Evolutionary conservation across 1,140 invertebrate genomes (phyloP).

Genomic region (Pararge aegeria): DNA sequence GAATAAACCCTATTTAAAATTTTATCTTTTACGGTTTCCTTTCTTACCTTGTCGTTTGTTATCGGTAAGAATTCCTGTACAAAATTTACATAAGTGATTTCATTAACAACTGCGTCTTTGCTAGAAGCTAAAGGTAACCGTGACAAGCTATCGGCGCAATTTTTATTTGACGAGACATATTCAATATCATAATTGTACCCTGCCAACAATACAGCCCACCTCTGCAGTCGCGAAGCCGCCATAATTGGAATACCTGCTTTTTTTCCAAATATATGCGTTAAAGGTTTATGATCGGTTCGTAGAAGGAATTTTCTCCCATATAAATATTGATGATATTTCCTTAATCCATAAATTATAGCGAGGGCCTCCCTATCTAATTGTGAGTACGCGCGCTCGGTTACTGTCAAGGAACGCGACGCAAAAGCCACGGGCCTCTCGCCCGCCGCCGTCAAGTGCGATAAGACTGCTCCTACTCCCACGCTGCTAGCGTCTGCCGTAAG

Average conservation of each 20-base stretch:
- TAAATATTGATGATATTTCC: neutral
- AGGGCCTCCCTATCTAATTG: too few species aligned
- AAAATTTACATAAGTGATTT: constrained; percentile 34
- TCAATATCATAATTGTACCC: constrained; percentile 25
- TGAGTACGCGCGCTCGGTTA: too few species aligned
- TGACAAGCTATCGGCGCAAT: constrained; percentile 20
- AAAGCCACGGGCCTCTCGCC: constrained; percentile 1
- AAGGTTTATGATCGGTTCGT: constrained; percentile 43
- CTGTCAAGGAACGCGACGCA: neutral
- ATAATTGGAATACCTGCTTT: constrained; percentile 23
- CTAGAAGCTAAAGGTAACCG: neutral
- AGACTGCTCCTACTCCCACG: neutral
- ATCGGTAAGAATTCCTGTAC: constrained; percentile 32
- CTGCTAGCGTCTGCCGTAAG: neutral
- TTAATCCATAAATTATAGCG: too few species aligned
- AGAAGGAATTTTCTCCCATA: too few species aligned
- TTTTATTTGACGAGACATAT: neutral
- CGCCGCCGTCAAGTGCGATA: neutral
- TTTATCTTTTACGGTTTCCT: constrained; percentile 10
- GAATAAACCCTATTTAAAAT: constrained; percentile 5
- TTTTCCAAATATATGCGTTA: constrained; percentile 56
- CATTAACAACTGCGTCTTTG: constrained; percentile 12
- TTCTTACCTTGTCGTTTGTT: constrained; percentile 7
- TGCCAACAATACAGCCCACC: constrained; percentile 18
- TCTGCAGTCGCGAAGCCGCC: constrained; percentile 16